Evolutionary conservation across 2,113 vertebrate genomes (phyloP), one percentile per base, ranked within the genome.

Genomic region (Oreochromis tanganicae): DNA sequence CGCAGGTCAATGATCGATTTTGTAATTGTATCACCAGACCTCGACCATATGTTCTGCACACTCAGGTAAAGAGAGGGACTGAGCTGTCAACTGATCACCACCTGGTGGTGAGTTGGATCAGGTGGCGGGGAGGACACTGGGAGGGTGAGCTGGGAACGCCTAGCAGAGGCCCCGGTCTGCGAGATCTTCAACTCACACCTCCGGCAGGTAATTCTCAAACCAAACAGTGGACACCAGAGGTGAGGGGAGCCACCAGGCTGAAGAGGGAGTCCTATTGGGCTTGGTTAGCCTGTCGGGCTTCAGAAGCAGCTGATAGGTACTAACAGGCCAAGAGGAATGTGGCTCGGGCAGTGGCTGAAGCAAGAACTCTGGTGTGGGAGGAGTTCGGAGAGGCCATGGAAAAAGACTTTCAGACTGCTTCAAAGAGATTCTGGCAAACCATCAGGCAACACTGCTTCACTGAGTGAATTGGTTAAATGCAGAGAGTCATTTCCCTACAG

Each of bases 361-460:
- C 57, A 17, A 0, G 14, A 61, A n/a, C 50, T 52, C 17, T 9
- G 17, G 19, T 52, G 50, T 52, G 50, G 50, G 2, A n/a, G 50
- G 19, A 61, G 27, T 61, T 61, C 14, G 32, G 57, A 61, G 27
- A 17, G 27, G 27, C 14, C 27, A 17, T 61, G 57, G 27, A 59
- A 32, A 32, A 0, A 2, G 27, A 32, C 27, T 32, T 59, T 59
- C 27, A 16, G 27, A 32, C 14, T 0, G 27, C 14, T 3, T 17
- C 57, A 9, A 10, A 32, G 57, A 16, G 56, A 59, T 59, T 29
- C 56, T 29, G 56, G 56, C 24, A 57, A 57, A 57, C 13, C 0
- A 27, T 59, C 56, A 59, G 55, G 55, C 12, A 0, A 57, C 56
- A 0, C 21, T 56, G 21, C 54, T 24, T 56, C 21, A 13, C 54